Percentiles rank a stretch among this genome's conserved stretches.
Evolutionary conservation across 1,140 invertebrate species (phyloP).

Genomic region (Drosophila punjabiensis): DNA sequence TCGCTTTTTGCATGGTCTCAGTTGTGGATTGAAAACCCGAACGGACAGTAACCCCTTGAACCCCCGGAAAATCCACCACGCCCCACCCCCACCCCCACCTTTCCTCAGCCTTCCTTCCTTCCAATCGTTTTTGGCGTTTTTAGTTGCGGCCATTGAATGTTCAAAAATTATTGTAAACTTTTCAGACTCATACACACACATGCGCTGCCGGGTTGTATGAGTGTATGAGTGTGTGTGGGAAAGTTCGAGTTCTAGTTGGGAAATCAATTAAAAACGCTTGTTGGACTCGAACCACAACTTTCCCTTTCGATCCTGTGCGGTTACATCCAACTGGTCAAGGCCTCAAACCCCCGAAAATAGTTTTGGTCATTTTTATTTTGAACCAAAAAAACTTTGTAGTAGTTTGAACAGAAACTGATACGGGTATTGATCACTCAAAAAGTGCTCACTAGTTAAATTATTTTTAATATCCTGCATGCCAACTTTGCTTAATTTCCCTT

Average conservation of each 20-base stretch:
- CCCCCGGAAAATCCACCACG: neutral
- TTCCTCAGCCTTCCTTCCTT: constrained; percentile 6
- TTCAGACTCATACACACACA: constrained; percentile 65
- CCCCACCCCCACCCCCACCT: too few relatives aligned
- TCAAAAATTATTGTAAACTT: constrained; percentile 83
- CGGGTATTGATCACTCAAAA: constrained; percentile 8
- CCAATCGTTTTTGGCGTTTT: constrained; percentile 78
- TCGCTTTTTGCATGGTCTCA: constrained; percentile 59
- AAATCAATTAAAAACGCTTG: constrained; percentile 83
- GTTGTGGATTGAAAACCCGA: constrained; percentile 62
- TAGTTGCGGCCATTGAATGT: constrained; percentile 80
- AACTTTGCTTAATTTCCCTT: neutral
- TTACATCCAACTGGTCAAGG: constrained; percentile 33
- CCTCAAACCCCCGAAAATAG: constrained; percentile 8
- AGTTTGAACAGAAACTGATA: constrained; percentile 20
- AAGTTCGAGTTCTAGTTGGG: constrained; percentile 59
- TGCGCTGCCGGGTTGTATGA: neutral
- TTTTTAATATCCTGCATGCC: neutral
- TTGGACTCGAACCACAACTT: constrained; percentile 64
- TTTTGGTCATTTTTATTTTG: constrained; percentile 5
- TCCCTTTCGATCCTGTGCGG: constrained; percentile 62
- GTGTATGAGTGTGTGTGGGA: neutral
- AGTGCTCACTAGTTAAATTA: constrained; percentile 8
- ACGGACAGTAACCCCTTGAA: constrained; percentile 24
- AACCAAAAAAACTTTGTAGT: constrained; percentile 1